phyloP scores from a whole-genome alignment of 2,113 vertebrate species.

The Lanius ludovicianus region DNA sequence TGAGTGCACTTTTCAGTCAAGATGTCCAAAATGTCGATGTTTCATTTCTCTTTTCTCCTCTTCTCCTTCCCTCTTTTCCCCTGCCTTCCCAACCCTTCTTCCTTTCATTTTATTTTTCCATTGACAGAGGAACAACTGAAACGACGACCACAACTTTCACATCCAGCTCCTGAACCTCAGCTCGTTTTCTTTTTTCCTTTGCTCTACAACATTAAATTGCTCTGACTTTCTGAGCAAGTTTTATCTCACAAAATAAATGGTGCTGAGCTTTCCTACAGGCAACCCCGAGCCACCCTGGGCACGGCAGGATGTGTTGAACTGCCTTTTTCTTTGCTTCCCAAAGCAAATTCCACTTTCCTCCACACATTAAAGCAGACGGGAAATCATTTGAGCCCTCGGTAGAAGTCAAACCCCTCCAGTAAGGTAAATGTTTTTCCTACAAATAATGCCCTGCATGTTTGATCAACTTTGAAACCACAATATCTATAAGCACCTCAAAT shows the following conservation, averaged over 20 bases:
- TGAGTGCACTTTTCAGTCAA: background rate
- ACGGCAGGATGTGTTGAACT: background rate
- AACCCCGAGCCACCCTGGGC: background rate
- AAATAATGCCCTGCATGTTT: conserved; percentile 38
- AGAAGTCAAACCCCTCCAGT: background rate
- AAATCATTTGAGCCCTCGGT: conserved; percentile 44
- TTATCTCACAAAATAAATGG: background rate
- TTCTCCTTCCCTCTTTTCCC: background rate
- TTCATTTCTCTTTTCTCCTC: background rate
- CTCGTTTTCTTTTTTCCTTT: background rate
- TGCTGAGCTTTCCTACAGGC: background rate
- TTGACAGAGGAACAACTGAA: background rate
- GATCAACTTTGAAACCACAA: conserved; percentile 55
- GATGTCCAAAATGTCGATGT: background rate
- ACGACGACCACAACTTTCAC: background rate
- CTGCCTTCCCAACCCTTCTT: background rate
- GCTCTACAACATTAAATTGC: background rate
- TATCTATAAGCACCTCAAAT: conserved; percentile 55
- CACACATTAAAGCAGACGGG: conserved; percentile 12
- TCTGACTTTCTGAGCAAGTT: background rate
- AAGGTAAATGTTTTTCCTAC: conserved; percentile 60
- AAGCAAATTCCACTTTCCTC: background rate
- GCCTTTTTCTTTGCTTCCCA: background rate
- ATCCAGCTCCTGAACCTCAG: background rate
- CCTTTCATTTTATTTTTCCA: background rate